Base-by-base conservation (phyloP, 2,888 invertebrate genomes). In the Tipula confusa region DNA sequence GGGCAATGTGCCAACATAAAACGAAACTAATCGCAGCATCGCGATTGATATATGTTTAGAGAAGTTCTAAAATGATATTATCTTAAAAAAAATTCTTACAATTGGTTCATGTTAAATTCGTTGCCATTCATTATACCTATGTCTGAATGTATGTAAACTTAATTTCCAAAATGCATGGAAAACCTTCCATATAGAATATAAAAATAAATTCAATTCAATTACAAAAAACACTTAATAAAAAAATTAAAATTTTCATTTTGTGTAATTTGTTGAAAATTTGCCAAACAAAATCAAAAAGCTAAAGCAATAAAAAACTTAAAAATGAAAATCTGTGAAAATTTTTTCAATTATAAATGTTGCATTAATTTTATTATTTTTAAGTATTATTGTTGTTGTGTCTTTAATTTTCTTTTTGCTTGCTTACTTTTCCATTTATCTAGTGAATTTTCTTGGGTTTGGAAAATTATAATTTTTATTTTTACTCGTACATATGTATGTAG, bases 281-380 rank as follows among this genome's bases (percentile, higher is more conserved):
- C 64, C 64, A 64, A 64, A 64, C 3, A 38, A 38, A 38, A 38
- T 38, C 9, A 64, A 64, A 64, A 64, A 3, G 43, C 2, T n/a
- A 43, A 43, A 43, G 64, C 24, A 24, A 43, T 11, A 24, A 64
- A 64, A 64, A 64, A 18, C 64, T 64, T 64, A 24, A 64, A 64
- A 64, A 64, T 64, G 64, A 64, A 64, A 64, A 64, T 64, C 64
- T 64, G 64, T 64, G 64, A 64, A 64, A 64, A 64, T 64, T 64
- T n/a, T 64, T 64, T 64, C 64, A 64, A 64, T 64, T 64, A 64
- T 24, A 64, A 64, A 64, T 64, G 64, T 64, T 64, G 64, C 64
- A 64, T 64, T 64, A 64, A 64, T 64, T 64, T 64, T 64, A 24
- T 64, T 64, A 64, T 64, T 64, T 24, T 7, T 64, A 64, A 64